A percentile compares a stretch with the other conserved stretches of the same genome.
These are phyloP conservation scores for Hesperophylax magnus DNA, from an alignment of 1,140 invertebrate genomes.

Conservation along the genomic window DNA sequence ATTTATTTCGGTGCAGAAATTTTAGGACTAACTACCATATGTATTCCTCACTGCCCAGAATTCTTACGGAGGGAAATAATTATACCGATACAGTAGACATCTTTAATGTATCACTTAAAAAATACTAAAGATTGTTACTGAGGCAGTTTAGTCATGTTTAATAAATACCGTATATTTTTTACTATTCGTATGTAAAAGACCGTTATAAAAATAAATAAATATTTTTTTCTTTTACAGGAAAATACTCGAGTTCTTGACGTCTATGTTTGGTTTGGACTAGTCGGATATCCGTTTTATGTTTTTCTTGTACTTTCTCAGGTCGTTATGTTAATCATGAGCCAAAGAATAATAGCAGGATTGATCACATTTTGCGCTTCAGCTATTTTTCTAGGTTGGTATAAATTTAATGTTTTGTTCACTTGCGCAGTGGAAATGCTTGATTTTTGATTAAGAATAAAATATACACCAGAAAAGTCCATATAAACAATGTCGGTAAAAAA, in stretches of 20 bases:
- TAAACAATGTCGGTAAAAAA: background rate
- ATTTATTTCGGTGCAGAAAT: too few species aligned
- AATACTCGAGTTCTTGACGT: background rate
- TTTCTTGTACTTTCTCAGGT: background rate
- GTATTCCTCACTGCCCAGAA: too few species aligned
- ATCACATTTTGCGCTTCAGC: background rate
- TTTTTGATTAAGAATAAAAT: too few species aligned
- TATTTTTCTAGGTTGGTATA: background rate
- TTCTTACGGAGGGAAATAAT: too few species aligned
- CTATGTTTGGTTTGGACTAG: background rate
- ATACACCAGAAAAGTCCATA: background rate
- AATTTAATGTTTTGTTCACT: background rate
- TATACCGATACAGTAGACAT: too few species aligned
- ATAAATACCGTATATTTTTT: too few species aligned
- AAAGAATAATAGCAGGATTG: background rate
- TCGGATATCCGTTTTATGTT: background rate
- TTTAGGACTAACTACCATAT: too few species aligned
- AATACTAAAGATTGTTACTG: too few species aligned
- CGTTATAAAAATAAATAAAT: too few species aligned
- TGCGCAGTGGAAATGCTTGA: background rate
- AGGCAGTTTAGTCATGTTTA: too few species aligned
- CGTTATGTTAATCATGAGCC: background rate
- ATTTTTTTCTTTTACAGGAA: slow-evolving; percentile 8
- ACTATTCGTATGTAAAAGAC: too few species aligned
- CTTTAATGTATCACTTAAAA: too few species aligned